These are phyloP conservation scores for Rhagophthalmus giganteus DNA, from an alignment of 2,888 invertebrate species.

Conservation along the genomic window DNA sequence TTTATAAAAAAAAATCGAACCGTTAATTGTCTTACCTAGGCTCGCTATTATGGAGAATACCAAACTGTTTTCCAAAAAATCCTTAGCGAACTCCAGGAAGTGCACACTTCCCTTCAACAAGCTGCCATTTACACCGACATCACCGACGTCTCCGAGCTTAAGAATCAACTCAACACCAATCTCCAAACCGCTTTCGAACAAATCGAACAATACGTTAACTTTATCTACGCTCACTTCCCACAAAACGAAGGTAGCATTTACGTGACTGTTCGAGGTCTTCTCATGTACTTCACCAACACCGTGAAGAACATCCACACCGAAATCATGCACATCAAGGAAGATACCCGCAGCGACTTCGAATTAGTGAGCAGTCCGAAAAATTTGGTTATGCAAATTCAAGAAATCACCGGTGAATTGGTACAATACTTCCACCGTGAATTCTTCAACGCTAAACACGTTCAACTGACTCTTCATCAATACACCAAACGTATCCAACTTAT, in stretches of 20 bases:
- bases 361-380: not conserved
- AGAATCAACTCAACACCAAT: not conserved
- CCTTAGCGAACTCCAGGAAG: conserved; percentile 4
- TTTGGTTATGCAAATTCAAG: not conserved
- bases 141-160: not conserved
- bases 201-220: not conserved
- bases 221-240: not conserved
- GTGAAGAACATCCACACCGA: not conserved
- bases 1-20: too few relatives aligned
- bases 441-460: not conserved
- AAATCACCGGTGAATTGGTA: not conserved
- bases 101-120: not conserved
- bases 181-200: not conserved
- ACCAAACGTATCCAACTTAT: not conserved
- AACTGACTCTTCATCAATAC: not conserved
- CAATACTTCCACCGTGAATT: not conserved
- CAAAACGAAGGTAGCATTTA: not conserved
- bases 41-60: not conserved
- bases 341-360: not conserved
- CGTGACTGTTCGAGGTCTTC: not conserved
- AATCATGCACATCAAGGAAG: not conserved
- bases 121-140: not conserved
- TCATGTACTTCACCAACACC: not conserved
- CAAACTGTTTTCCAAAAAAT: not conserved
- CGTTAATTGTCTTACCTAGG: not conserved